Base-by-base conservation (phyloP, 2,888 invertebrate genomes). In the Odontocolon sp. region DNA sequence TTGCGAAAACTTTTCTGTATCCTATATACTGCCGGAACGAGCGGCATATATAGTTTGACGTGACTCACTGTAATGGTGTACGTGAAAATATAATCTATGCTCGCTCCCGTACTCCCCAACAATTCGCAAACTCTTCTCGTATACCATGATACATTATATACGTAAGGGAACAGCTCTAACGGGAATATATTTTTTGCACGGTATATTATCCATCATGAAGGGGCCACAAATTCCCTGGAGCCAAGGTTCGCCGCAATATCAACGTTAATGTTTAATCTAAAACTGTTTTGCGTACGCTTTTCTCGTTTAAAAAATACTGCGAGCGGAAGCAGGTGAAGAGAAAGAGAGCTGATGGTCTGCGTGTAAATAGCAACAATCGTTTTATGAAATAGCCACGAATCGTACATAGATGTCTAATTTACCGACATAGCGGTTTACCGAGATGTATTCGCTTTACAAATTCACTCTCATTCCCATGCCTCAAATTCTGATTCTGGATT, bases 101-200 rank as follows among this genome's bases (percentile, higher is more conserved):
- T 45, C 45, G 45, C 21, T 6, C 8, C 21, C 21, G 23, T 45
- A 67, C 26, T 45, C 16, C 26, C 59, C 23, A 31, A 54, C 56
- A 38, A 68, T 68, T 47, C 68, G 47, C 47, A 56, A 67, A 45
- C 67, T 57, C 45, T 8, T 21, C 18, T 45, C 21, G 45, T 18
- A 21, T 6, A 16, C 26, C 38, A 9, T 18, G 5, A 36, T 31
- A 8, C 33, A 26, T 21, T 57, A 21, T 68, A 45, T 21, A 14
- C 45, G 21, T 23, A 11, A 28, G 42, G 42, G 14, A 23, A 56
- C 45, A 6, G 45, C 21, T 50, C 21, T 8, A 56, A 67, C 21
- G 14, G n/a, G 28, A 66, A 21, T 33, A n/a, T 14, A 40, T 42
- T 11, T 31, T 33, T 16, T 31, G 3, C 33, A 16, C 11, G 16